Conservation (phyloP, 2,113 vertebrate genomes). For the Castor canadensis region DNA sequence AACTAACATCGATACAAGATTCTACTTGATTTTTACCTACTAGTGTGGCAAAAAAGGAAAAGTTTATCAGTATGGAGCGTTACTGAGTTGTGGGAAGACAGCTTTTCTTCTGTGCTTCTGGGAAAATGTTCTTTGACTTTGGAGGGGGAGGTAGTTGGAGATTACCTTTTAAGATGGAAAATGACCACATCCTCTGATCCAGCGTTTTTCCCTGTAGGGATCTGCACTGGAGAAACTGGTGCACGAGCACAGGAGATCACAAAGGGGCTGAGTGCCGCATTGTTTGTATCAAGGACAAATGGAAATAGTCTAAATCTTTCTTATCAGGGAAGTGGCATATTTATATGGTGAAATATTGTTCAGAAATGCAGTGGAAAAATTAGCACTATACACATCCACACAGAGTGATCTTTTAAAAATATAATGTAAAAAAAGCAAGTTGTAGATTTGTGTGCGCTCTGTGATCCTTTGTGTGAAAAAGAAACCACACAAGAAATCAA, state of each 20-base stretch:
- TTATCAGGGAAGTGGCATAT: background rate
- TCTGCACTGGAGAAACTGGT: background rate
- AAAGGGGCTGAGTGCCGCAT: background rate
- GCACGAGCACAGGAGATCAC: too few species aligned
- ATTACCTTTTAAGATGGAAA: background rate
- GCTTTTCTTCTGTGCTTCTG: background rate
- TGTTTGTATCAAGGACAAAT: background rate
- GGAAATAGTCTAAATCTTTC: background rate
- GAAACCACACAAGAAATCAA: background rate
- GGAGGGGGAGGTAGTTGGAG: background rate
- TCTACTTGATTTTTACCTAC: background rate
- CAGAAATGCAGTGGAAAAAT: background rate
- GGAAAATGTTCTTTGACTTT: conserved; percentile 13
- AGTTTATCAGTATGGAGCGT: background rate
- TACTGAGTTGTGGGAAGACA: background rate
- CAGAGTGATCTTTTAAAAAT: background rate
- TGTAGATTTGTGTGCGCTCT: conserved; percentile 14
- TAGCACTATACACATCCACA: background rate
- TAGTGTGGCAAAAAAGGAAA: background rate
- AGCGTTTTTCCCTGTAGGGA: background rate
- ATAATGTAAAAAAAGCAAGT: conserved; percentile 6
- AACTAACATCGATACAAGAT: background rate
- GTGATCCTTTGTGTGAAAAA: background rate
- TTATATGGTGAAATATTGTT: background rate
- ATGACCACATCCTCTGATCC: background rate